phyloP scores from a whole-genome alignment of 1,140 invertebrate species.

The Drosophila rhopaloa region DNA sequence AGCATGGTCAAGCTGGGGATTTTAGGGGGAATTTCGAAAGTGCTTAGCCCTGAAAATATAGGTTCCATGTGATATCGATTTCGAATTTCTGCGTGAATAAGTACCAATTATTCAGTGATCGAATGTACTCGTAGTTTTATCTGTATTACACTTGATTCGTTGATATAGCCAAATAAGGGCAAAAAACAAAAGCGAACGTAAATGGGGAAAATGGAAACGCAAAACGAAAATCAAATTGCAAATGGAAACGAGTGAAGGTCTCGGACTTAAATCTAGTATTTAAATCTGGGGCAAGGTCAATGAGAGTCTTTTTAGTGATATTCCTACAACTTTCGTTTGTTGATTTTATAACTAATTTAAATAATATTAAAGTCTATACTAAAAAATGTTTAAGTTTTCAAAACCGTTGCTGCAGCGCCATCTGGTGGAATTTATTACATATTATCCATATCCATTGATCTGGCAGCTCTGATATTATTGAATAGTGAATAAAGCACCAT shows the following conservation, averaged over 20 bases:
- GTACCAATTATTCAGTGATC: slow-evolving; percentile 1
- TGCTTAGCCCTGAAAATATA: slow-evolving; percentile 26
- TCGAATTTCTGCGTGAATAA: slow-evolving; percentile 2
- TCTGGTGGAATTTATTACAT: background rate
- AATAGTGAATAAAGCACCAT: background rate
- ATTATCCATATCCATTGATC: background rate
- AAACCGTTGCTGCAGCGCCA: background rate
- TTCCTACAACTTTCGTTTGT: no score
- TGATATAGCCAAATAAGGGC: slow-evolving; percentile 36
- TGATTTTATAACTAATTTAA: no score
- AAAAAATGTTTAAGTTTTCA: background rate
- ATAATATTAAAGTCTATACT: no score
- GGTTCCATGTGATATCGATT: slow-evolving; percentile 34
- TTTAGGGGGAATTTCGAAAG: slow-evolving; percentile 15
- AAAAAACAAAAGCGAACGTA: slow-evolving; percentile 11
- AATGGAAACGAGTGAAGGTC: slow-evolving; percentile 39
- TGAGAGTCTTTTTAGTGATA: background rate
- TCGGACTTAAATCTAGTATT: slow-evolving; percentile 5
- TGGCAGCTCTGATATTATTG: background rate
- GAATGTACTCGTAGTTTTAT: background rate
- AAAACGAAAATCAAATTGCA: slow-evolving; percentile 31
- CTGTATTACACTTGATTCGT: slow-evolving; percentile 8
- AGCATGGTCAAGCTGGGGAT: slow-evolving; percentile 11
- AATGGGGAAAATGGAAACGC: slow-evolving; percentile 14
- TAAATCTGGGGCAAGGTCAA: slow-evolving; percentile 19